Evolutionary conservation across 1,140 invertebrate species (phyloP).

Genomic region (Philopotamus ludificatus): DNA sequence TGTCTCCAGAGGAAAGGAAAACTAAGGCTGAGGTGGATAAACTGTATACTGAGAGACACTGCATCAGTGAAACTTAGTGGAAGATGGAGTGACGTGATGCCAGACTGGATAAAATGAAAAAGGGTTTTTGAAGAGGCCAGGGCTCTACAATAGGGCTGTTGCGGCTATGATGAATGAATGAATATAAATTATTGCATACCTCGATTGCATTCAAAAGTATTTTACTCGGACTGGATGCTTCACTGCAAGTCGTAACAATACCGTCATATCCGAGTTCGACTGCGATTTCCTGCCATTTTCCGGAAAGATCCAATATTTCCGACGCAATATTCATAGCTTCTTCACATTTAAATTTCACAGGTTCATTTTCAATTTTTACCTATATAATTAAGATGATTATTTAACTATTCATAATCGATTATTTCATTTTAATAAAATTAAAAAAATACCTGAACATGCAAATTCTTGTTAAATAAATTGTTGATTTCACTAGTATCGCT

Average conservation of each 20-base stretch:
- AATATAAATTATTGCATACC: too few relatives aligned
- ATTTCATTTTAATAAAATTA: background rate
- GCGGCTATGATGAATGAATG: too few relatives aligned
- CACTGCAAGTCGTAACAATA: conserved; percentile 1
- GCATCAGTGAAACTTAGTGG: too few relatives aligned
- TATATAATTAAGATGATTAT: too few relatives aligned
- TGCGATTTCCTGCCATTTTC: conserved; percentile 13
- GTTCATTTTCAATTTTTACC: background rate
- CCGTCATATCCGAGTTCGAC: background rate
- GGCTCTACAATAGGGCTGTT: too few relatives aligned
- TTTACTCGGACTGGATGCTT: background rate
- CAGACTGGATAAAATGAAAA: too few relatives aligned
- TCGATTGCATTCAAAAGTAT: conserved; percentile 15
- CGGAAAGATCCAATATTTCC: conserved; percentile 9
- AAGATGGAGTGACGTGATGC: too few relatives aligned
- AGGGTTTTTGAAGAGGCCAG: too few relatives aligned
- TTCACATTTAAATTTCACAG: background rate
- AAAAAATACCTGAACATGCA: background rate
- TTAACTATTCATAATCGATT: too few relatives aligned
- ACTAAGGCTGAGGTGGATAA: too few relatives aligned
- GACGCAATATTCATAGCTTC: background rate
- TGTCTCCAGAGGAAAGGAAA: too few relatives aligned
- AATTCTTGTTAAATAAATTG: background rate
- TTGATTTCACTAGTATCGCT: background rate
- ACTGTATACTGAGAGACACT: too few relatives aligned